Base-by-base conservation (phyloP, 2,113 vertebrate species). In the Lycaon pictus region DNA sequence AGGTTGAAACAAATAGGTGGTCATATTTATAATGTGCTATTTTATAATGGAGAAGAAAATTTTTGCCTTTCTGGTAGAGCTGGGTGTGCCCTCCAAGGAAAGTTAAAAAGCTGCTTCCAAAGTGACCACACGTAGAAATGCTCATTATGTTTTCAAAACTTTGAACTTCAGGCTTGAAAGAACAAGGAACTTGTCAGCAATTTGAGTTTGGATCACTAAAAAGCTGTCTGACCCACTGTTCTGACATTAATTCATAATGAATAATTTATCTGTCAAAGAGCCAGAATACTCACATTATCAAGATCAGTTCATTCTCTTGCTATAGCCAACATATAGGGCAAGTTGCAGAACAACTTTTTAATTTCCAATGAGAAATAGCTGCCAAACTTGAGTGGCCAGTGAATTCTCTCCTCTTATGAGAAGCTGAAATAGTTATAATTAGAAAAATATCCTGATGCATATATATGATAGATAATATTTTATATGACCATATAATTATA, bases 201-300 rank as follows among this genome's bases (percentile, higher is more conserved):
- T 23, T 37, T 65, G 29, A 85, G 29, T 32, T 13, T 85, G 35
- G 43, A 43, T 92, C 67, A 29, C 27, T 60, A 55, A 77, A 43
- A 22, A 65, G 27, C 2, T 37, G 6, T 29, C 83, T 48, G n/a
- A 60, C 27, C 13, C 23, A 22, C 16, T 27, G 12, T 23, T 6
- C 72, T 92, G 20, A 43, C 60, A 67, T 74, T 77, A 82, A 91
- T 43, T 92, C 71, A 92, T 7, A 48, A 7, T 62, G 77, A 71
- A 77, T 71, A 92, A 56, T 51, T 35, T 84, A 35, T n/a, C 29
- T 79, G 16, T 56, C 25, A 71, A 84, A 88, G 27, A 88, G 15
- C n/a, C 69, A 35, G 53, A 37, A 83, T 77, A 43, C 3, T 62
- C 63, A 81, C 23, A 20, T 32, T 77, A 51, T 76, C 4, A 55